Conservation (phyloP, 2,888 invertebrate species). For the Oscheius sp. region DNA sequence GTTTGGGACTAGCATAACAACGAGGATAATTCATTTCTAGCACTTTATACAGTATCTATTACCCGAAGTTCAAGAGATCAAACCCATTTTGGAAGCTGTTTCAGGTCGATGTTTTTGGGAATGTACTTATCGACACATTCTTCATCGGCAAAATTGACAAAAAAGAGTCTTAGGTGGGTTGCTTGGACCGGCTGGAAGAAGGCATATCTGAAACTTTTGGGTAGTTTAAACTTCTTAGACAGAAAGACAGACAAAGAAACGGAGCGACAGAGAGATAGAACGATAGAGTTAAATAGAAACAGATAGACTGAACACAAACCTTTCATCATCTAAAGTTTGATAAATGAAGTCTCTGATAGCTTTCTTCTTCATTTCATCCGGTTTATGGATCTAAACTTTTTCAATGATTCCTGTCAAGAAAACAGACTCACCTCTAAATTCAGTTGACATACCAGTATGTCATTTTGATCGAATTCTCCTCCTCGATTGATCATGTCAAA, state of each 20-base stretch:
- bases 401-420: no score
- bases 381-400: conserved; percentile 39
- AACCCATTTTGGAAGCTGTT: no score
- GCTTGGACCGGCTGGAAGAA: conserved; percentile 43
- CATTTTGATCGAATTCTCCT: conserved; percentile 35
- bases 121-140: conserved; percentile 46
- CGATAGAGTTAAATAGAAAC: background rate
- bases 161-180: conserved; percentile 41
- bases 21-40: no score
- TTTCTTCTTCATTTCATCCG: conserved; percentile 42
- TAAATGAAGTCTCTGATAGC: conserved; percentile 44
- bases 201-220: background rate
- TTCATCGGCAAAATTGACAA: conserved; percentile 45
- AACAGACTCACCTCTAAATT: conserved; percentile 37
- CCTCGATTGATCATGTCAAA: conserved; percentile 39
- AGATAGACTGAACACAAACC: conserved; percentile 10
- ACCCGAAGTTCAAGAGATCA: no score
- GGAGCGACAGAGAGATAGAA: no score
- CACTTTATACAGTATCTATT: no score
- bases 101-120: background rate
- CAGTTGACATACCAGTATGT: conserved; percentile 41
- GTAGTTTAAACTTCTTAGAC: no score
- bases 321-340: conserved; percentile 37
- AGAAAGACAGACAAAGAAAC: no score
- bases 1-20: no score